Base-by-base conservation (phyloP, 2,113 vertebrate species). In the Sciurus niger region DNA sequence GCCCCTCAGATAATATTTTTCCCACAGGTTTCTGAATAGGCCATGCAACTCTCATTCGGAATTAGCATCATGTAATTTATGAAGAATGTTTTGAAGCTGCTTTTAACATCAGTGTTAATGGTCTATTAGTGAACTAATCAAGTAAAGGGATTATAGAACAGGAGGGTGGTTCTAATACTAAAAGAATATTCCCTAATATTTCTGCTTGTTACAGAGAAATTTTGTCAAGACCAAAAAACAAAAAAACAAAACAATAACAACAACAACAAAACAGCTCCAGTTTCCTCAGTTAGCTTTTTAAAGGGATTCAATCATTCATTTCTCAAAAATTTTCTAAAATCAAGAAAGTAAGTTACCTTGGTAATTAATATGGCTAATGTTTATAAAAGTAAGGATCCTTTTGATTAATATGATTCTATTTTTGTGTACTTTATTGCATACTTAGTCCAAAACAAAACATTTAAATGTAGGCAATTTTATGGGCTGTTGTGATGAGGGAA, bases 181-280 rank as follows among this genome's bases (percentile, higher is more conserved):
- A 79, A 2, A 93, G 34, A 93, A 90, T 74, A 73, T 80, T 91
- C 34, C 78, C 65, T 46, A 76, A n/a, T 70, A 92, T 85, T 95
- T 96, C 55, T 85, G 28, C 25, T 89, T 95, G 37, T 68, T 86
- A 85, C 20, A 77, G 46, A 95, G 46, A 92, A 84, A 85, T 37
- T 8, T 28, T 89, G 53, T 32, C 30, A 80, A 67, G 30, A 89
- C 46, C 68, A 25, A 48, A 89, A 48, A 20, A 43, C 1, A 84
- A 16, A 48, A 4, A 48, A 48, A 48, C 46, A 58, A 76, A 68
- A 16, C 30, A 14, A 67, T 40, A 30, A 37, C n/a, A 72, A 74
- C 9, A 48, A 32, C 46, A 92, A 63, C 78, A 94, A 67, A 78
- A 68, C 0, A 24, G 34, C 22, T 80, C 48, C 55, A 85, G 43